phyloP scores from a whole-genome alignment of 1,140 invertebrate genomes.

The Lepidurus apus region DNA sequence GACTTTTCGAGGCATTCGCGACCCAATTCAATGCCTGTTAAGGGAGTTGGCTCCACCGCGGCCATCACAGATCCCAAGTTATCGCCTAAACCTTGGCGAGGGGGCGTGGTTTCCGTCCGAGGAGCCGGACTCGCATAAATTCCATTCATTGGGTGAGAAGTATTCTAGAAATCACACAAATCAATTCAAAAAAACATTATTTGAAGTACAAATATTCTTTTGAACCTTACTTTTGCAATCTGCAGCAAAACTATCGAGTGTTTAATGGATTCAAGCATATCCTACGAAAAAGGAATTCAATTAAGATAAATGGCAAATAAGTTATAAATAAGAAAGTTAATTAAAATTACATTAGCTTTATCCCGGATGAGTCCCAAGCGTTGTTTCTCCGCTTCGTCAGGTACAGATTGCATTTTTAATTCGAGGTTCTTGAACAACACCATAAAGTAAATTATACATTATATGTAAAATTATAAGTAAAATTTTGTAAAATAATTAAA shows the following conservation, averaged over 20 bases:
- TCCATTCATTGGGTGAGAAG: slow-evolving; percentile 42
- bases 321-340: neutral
- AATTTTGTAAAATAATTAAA: too few relatives aligned
- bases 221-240: slow-evolving; percentile 79
- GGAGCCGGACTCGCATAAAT: slow-evolving; percentile 36
- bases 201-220: slow-evolving; percentile 36
- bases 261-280: slow-evolving; percentile 88
- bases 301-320: slow-evolving; percentile 9
- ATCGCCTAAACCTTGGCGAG: neutral
- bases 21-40: slow-evolving; percentile 57
- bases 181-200: neutral
- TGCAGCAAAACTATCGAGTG: slow-evolving; percentile 95
- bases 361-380: slow-evolving; percentile 52
- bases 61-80: slow-evolving; percentile 29
- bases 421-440: slow-evolving; percentile 55
- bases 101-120: slow-evolving; percentile 5
- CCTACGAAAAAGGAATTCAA: slow-evolving; percentile 48
- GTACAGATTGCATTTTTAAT: slow-evolving; percentile 56
- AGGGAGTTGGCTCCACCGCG: slow-evolving; percentile 40
- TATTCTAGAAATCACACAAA: slow-evolving; percentile 36
- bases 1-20: slow-evolving; percentile 53
- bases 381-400: slow-evolving; percentile 58
- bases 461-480: too few relatives aligned
- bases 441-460: slow-evolving; percentile 28
- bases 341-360: slow-evolving; percentile 39